Base-by-base conservation (phyloP, 2,888 invertebrate species). In the Watsonalla binaria region DNA sequence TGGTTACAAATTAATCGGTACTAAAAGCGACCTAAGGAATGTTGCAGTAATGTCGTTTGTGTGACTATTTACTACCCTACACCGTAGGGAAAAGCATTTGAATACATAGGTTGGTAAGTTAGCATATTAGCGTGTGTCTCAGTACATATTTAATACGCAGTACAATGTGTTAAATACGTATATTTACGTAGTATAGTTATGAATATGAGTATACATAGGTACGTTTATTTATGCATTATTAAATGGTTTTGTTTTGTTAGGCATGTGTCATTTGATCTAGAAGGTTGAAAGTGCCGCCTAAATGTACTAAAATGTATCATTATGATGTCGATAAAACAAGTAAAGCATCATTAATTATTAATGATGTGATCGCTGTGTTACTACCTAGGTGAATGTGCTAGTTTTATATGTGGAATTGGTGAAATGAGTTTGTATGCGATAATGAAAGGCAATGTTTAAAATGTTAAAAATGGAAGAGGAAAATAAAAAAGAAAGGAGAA, bases 271-370 rank as follows among this genome's bases (percentile, higher is more conserved):
- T 8, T 7, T 6, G 58, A 53, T 53, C 51, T 55, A 49, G 55
- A 56, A 59, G 6, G 37, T 37, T 63, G 57, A 52, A 54, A 48
- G 48, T 56, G 59, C 64, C 63, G 65, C 65, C 67, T 66, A 63
- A 70, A 74, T 68, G 68, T 63, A 72, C 49, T 55, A 35, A 24
- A 37, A 42, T 57, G 57, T 66, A 54, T 55, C 45, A 59, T 61
- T 58, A 48, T 55, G 67, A 78, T 71, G 79, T 78, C 79, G 77
- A 80, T 80, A 81, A 66, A 73, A 70, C 56, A 58, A 52, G 52
- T 61, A 72, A 24, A 24, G 4, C 11, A 42, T 11, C 11, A 42
- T 80, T 66, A 70, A 76, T 75, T 68, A 75, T 73, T 79, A 66
- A 77, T 66, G 54, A 58, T 65, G 62, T 68, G 72, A 72, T 69